phyloP scores from a whole-genome alignment of 2,113 vertebrate genomes.

The Romanogobio albipinnatus region DNA sequence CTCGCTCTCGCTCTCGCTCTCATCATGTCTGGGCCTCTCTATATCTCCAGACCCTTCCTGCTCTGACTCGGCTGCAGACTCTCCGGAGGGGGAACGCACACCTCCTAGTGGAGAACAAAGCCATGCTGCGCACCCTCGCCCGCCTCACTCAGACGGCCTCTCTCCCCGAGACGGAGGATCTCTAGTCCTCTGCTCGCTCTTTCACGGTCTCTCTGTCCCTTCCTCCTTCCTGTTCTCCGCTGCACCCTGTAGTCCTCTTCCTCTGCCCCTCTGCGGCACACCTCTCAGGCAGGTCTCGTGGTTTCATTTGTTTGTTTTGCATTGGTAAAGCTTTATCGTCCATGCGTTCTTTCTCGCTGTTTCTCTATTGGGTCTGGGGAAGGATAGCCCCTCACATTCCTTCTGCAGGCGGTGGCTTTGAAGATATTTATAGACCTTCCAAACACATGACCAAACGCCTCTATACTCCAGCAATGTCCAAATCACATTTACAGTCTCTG shows the following conservation, averaged over 20 bases:
- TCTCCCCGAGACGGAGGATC: slow-evolving; percentile 87
- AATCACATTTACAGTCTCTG: not conserved
- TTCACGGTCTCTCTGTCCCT: slow-evolving; percentile 58
- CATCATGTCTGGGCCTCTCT: slow-evolving; percentile 62
- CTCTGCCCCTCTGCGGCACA: slow-evolving; percentile 57
- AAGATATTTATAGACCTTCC: slow-evolving; percentile 59
- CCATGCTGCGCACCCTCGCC: slow-evolving; percentile 89
- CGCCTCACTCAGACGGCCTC: slow-evolving; percentile 84
- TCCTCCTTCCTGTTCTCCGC: slow-evolving; percentile 64
- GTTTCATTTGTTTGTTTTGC: not conserved
- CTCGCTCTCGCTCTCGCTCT: slow-evolving; percentile 48
- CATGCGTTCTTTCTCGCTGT: slow-evolving; percentile 38
- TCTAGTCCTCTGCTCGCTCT: slow-evolving; percentile 77
- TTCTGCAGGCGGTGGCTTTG: slow-evolving; percentile 53
- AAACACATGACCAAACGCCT: slow-evolving; percentile 2
- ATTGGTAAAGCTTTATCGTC: not conserved
- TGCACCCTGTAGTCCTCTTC: slow-evolving; percentile 68
- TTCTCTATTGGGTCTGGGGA: slow-evolving; percentile 33
- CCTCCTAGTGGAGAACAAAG: slow-evolving; percentile 93
- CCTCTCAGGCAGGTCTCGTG: slow-evolving; percentile 53
- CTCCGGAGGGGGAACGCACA: slow-evolving; percentile 88
- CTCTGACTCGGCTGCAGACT: slow-evolving; percentile 89
- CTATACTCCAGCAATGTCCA: not conserved
- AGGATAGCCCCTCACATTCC: slow-evolving; percentile 40
- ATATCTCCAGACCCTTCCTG: slow-evolving; percentile 86